Evolutionary conservation across 2,888 invertebrate species (phyloP), one percentile per base, ranked within the genome.

Genomic region (Cheilosia vernalis): DNA sequence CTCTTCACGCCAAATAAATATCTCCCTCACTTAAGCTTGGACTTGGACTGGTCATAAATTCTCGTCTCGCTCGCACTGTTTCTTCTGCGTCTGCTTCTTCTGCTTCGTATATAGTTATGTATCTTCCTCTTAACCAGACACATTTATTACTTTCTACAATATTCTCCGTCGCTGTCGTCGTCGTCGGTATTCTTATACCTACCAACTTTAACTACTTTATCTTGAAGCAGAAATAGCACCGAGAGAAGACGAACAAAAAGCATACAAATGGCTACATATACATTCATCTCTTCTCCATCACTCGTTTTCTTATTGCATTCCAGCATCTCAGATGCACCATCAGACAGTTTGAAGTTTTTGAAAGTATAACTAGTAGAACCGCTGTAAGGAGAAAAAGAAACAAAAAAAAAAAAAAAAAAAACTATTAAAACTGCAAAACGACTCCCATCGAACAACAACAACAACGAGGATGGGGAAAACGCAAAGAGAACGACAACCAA

Each of bases 71-170:
- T 73, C 21, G 17, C 37, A 61, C 37, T 47, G 40, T 56, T 37
- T 44, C 42, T 37, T 63, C 37, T 7, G 6, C 17, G n/a, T 27
- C 30, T 30, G 9, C 9, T 7, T 30, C 30, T 30, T 30, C 7
- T 30, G 30, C 9, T 30, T 30, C 9, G 30, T 30, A 30, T 27
- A 27, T 24, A 24, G 1, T 1, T 30, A 30, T 30, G 2, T 33
- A 15, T 63, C 40, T 13, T 17, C 47, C 10, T 47, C 27, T n/a
- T 53, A 58, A 64, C 49, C 73, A 74, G 84, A 76, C 63, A 69
- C 64, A 79, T 84, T 74, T 79, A 84, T 79, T 80, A 74, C 79
- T 80, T 64, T 76, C 84, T 74, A 70, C 72, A 63, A 58, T 64
- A 49, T 51, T 79, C 58, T 61, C n/a, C 40, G 56, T 42, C 19